Conservation (phyloP, 2,113 vertebrate species). For the Ciconia boyciana region DNA sequence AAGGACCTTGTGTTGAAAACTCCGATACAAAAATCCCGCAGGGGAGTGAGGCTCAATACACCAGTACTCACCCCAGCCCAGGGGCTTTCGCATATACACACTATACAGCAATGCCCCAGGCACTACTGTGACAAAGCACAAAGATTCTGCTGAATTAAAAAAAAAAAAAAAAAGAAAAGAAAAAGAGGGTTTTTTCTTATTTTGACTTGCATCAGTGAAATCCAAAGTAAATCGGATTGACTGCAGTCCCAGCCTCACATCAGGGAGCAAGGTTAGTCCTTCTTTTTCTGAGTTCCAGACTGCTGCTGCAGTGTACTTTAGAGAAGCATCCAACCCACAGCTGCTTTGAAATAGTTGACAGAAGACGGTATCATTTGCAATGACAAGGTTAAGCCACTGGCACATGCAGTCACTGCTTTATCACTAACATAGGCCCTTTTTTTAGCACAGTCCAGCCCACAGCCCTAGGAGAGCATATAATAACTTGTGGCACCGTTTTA, state of each 20-base stretch:
- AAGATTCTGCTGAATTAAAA: background rate
- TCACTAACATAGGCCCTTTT: background rate
- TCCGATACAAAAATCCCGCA: background rate
- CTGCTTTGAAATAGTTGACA: background rate
- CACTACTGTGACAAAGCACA: background rate
- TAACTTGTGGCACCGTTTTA: background rate
- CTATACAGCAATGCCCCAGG: background rate
- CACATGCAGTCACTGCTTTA: background rate
- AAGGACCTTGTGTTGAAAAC: background rate
- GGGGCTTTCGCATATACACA: too few relatives aligned
- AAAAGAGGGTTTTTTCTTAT: background rate
- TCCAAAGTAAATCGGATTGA: conserved; percentile 3
- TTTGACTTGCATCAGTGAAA: background rate
- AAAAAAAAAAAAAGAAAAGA: background rate
- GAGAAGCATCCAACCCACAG: background rate
- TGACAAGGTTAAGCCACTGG: background rate
- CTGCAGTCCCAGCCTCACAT: background rate
- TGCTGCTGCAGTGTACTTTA: background rate
- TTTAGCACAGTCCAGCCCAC: background rate
- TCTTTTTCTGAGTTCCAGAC: background rate
- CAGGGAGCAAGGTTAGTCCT: background rate
- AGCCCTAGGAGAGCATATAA: background rate
- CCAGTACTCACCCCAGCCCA: background rate
- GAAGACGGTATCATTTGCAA: background rate
- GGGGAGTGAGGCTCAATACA: background rate